A percentile compares a stretch with the other conserved stretches of the same genome.
Evolutionary conservation across 1,140 invertebrate genomes (phyloP).

Genomic region (Lasioglossum baleicum): DNA sequence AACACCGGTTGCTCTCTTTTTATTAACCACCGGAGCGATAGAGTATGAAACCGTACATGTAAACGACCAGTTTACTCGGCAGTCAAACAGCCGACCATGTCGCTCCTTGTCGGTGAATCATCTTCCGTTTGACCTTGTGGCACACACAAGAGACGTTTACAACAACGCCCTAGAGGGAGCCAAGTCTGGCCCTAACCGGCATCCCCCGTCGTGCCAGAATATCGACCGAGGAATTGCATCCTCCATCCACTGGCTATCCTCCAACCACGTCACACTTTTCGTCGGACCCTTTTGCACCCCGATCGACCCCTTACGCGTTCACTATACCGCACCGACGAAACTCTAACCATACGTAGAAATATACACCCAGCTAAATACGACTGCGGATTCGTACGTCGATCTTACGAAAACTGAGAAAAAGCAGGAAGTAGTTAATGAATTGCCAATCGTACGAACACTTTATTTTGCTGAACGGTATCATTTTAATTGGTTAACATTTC

Average conservation of each 20-base stretch:
- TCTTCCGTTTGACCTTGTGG: slow-evolving; percentile 64
- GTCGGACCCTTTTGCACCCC: slow-evolving; percentile 34
- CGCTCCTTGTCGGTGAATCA: slow-evolving; percentile 57
- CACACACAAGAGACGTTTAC: slow-evolving; percentile 47
- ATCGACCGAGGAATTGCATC: slow-evolving; percentile 67
- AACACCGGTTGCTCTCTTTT: neutral
- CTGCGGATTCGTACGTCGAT: no score
- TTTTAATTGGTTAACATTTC: no score
- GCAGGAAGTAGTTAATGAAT: no score
- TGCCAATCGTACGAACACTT: no score
- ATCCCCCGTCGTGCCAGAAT: slow-evolving; percentile 59
- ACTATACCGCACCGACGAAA: slow-evolving; percentile 1
- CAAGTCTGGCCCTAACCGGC: slow-evolving; percentile 54
- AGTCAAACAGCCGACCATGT: slow-evolving; percentile 29
- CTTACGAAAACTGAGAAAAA: no score
- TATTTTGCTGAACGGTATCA: no score
- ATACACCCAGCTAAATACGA: neutral
- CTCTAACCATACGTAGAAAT: neutral
- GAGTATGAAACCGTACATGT: neutral
- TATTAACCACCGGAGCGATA: neutral
- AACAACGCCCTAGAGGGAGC: slow-evolving; percentile 63
- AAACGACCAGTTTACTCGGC: slow-evolving; percentile 17
- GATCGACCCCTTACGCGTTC: slow-evolving; percentile 39
- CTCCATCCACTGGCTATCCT: slow-evolving; percentile 52
- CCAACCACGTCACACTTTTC: slow-evolving; percentile 54